Base-by-base conservation (phyloP, 53 echinoderm and acorn worm genomes). In the Astropecten irregularis region DNA sequence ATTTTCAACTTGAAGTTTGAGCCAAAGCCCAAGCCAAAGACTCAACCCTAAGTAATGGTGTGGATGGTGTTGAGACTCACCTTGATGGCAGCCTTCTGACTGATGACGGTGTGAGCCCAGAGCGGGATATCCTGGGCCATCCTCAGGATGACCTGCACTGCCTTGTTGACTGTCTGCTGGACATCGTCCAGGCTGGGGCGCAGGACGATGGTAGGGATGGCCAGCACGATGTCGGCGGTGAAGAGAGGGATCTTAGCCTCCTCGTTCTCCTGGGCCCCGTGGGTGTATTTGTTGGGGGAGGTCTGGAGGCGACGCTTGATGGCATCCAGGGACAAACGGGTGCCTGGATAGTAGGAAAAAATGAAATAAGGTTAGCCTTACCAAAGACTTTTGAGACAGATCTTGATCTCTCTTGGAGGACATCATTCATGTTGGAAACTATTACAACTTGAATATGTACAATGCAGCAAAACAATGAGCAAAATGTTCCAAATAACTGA, bases 251-350 rank as follows among this genome's bases (percentile, higher is more conserved):
- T 83, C 81, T 92, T 89, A 50, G 87, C 90, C 7, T 94, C 99
- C 35, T 92, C 94, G 28, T 90, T 92, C 86, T 93, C 93, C 42
- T 83, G 66, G 18, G 90, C 71, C 26, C 92, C 89, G 54, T 54
- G 77, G 37, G 94, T 94, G 88, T 95, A 93, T 79, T 92, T 99
- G 88, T 92, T 99, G 81, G 92, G 73, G 39, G 88, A 84, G 11
- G 92, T 92, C 90, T 99, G 95, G 29, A 95, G 76, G 29, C 99
- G 90, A 46, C 91, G 91, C 79, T 99, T 99, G 95, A 99, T 99
- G 68, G 92, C 85, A 64, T 99, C 99, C 68, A 99, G 76, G 18
- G 99, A 99, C n/a, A 99, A 82, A 18, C 99, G 92, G 50, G 99
- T 99, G 69, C 99, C 99, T 99, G 76, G 8, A 40, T 29, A 34